These are phyloP conservation scores for Agonopterix heracliana DNA, from an alignment of 2,888 invertebrate genomes.

Conservation along the genomic window DNA sequence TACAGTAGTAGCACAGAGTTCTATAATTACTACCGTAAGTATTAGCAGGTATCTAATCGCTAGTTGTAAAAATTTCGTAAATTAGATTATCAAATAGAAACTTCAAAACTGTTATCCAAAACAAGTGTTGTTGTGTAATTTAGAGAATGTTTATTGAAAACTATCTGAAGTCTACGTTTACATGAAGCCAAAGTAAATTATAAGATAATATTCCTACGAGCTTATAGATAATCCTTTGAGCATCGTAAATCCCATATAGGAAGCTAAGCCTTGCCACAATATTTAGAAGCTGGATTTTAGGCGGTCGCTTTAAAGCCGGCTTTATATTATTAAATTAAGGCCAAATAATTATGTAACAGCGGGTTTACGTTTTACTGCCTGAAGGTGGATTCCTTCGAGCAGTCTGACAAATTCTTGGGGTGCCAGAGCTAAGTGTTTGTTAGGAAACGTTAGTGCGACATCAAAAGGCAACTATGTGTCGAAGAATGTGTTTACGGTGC, in stretches of 20 bases:
- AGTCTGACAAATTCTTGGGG: conserved; percentile 56
- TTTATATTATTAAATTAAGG: conserved; percentile 51
- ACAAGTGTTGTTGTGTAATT: too few relatives aligned
- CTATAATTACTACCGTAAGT: too few relatives aligned
- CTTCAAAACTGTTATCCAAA: too few relatives aligned
- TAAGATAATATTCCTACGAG: conserved; percentile 37
- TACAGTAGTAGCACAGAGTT: too few relatives aligned
- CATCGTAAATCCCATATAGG: conserved; percentile 52
- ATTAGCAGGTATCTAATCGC: too few relatives aligned
- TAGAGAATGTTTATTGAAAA: conserved; percentile 5
- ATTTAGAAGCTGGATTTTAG: conserved; percentile 51
- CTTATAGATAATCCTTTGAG: conserved; percentile 47
- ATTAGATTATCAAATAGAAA: too few relatives aligned
- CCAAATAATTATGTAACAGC: conserved; percentile 52
- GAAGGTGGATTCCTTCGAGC: conserved; percentile 52
- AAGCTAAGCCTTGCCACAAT: conserved; percentile 48
- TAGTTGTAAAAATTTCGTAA: too few relatives aligned
- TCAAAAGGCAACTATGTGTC: conserved; percentile 67
- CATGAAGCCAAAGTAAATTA: conserved; percentile 19
- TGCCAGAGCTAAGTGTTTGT: conserved; percentile 53
- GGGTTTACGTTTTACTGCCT: conserved; percentile 40
- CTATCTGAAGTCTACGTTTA: not conserved
- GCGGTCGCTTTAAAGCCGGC: conserved; percentile 37
- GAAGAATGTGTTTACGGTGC: conserved; percentile 73
- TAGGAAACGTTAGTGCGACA: conserved; percentile 60